Conservation (phyloP, 2,797 vertebrate genomes). For the Hozukius guyotensis region DNA sequence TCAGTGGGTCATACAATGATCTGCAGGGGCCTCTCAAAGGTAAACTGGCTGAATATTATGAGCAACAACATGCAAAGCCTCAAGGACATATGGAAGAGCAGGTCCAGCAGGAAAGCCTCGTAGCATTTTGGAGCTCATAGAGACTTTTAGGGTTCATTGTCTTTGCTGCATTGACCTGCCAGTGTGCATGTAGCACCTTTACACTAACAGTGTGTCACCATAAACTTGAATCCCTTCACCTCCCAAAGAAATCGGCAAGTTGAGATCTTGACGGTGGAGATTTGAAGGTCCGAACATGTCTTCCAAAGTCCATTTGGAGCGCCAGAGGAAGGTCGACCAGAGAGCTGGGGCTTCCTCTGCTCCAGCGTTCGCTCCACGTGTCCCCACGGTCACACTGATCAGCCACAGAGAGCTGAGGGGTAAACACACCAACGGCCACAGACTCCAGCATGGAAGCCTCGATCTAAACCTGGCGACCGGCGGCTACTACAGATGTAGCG, state of each 20-base stretch:
- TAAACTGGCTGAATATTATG: background rate
- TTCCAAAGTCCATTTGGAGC: constrained; percentile 68
- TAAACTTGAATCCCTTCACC: background rate
- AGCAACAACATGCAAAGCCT: background rate
- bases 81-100: background rate
- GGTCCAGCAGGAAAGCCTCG: background rate
- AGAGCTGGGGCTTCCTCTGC: constrained; percentile 32
- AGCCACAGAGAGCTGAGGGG: constrained; percentile 69
- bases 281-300: constrained; percentile 64
- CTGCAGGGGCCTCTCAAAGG: constrained; percentile 7
- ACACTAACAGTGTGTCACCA: background rate
- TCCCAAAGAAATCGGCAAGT: background rate
- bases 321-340: constrained; percentile 54
- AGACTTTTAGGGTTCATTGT: background rate
- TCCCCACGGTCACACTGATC: constrained; percentile 81
- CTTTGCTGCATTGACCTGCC: background rate
- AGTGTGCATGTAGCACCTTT: background rate
- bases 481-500: constrained; percentile 56
- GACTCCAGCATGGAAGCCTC: constrained; percentile 39
- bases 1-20: constrained; percentile 28
- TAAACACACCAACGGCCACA: constrained; percentile 35
- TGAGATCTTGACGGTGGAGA: background rate
- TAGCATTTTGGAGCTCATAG: background rate
- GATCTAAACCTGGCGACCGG: constrained; percentile 53
- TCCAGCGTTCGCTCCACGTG: constrained; percentile 39